These are phyloP conservation scores for Archaeoteleia sp. DNA, from an alignment of 2,888 invertebrate genomes.

Conservation along the genomic window DNA sequence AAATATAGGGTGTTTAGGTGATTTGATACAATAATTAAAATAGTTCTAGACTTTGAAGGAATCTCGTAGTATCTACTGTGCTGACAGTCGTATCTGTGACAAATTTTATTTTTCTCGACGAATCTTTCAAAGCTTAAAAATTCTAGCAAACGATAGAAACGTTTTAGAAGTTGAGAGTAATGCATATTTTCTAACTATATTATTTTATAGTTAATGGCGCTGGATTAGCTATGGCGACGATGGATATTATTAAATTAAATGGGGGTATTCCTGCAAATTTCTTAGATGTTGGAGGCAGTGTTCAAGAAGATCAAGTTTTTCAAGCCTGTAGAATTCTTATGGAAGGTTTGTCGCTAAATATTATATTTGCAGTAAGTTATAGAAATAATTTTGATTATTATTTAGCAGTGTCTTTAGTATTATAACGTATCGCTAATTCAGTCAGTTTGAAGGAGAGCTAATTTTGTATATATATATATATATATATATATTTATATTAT, in stretches of 20 bases:
- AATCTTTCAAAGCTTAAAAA: constrained; percentile 3
- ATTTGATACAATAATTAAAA: constrained; percentile 4
- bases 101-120: neutral
- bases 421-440: too few relatives aligned
- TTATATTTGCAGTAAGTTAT: too few relatives aligned
- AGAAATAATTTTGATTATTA: too few relatives aligned
- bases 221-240: constrained; percentile 99
- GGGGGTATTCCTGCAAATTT: constrained; percentile 99
- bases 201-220: constrained; percentile 93
- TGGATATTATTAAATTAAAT: constrained; percentile 98
- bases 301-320: constrained; percentile 94
- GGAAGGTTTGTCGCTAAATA: constrained; percentile 78
- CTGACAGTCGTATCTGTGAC: too few relatives aligned
- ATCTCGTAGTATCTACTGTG: too few relatives aligned
- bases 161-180: too few relatives aligned
- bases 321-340: constrained; percentile 94
- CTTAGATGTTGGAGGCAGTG: constrained; percentile 97
- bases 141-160: too few relatives aligned
- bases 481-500: too few relatives aligned
- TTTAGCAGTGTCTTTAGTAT: too few relatives aligned
- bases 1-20: constrained; percentile 92
- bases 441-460: too few relatives aligned
- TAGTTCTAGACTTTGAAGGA: constrained; percentile 12
- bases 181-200: constrained; percentile 27
- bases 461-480: too few relatives aligned